A percentile compares a stretch with the other conserved stretches of the same genome.
Conservation (phyloP, 2,888 invertebrate genomes). For the Yponomeuta evonymella region DNA sequence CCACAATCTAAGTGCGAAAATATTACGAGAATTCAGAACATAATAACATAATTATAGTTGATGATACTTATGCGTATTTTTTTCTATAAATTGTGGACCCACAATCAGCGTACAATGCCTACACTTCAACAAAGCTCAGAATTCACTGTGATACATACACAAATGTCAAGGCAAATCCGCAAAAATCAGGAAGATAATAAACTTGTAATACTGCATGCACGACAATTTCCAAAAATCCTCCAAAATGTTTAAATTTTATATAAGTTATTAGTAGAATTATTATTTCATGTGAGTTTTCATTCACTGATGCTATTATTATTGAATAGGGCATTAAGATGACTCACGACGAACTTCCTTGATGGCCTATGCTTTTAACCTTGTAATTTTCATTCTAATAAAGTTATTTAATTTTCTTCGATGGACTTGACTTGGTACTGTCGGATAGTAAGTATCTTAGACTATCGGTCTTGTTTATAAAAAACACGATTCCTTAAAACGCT, state of each 20-base stretch:
- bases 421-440: background rate
- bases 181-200: slow-evolving; percentile 42
- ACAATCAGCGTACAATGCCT: slow-evolving; percentile 49
- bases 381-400: background rate
- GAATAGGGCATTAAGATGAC: background rate
- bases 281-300: slow-evolving; percentile 12
- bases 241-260: slow-evolving; percentile 29
- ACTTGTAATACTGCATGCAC: slow-evolving; percentile 59
- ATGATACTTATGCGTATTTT: background rate
- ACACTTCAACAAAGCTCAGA: slow-evolving; percentile 60
- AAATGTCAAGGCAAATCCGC: slow-evolving; percentile 45
- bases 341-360: background rate
- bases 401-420: background rate
- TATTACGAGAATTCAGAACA: slow-evolving; percentile 10
- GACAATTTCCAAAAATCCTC: slow-evolving; percentile 61
- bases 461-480: no score
- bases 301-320: slow-evolving; percentile 4
- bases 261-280: slow-evolving; percentile 8
- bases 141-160: slow-evolving; percentile 37
- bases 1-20: slow-evolving; percentile 37
- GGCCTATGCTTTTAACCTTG: background rate
- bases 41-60: background rate
- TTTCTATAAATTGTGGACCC: slow-evolving; percentile 49
- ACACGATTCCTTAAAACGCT: no score
- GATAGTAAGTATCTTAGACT: no score